A percentile compares a stretch with the other conserved stretches of the same genome.
Evolutionary conservation across 2,113 vertebrate species (phyloP).

Genomic region (Syrmaticus mikado): DNA sequence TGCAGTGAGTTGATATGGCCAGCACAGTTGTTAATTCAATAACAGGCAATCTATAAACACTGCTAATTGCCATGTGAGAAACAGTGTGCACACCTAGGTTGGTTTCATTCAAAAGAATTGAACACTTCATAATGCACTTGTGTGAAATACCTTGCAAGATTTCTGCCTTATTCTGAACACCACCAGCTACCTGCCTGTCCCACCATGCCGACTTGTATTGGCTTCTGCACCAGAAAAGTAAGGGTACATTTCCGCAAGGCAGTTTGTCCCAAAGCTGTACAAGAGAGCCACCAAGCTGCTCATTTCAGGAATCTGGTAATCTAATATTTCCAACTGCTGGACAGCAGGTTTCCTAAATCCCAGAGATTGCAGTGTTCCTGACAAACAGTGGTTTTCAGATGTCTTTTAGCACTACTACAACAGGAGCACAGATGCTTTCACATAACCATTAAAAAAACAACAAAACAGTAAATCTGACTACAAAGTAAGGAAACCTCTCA

Average conservation of each 20-base stretch:
- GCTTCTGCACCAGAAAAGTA: not conserved
- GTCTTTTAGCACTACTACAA: not conserved
- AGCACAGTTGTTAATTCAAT: slow-evolving; percentile 75
- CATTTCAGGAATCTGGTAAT: slow-evolving; percentile 50
- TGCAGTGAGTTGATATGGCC: slow-evolving; percentile 79
- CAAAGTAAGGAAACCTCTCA: not conserved
- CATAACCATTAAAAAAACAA: not conserved
- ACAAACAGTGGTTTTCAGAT: slow-evolving; percentile 16
- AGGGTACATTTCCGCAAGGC: slow-evolving; percentile 36
- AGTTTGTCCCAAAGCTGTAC: slow-evolving; percentile 44
- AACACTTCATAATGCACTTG: not conserved
- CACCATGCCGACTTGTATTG: not conserved
- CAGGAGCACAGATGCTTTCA: not conserved
- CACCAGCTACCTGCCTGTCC: not conserved
- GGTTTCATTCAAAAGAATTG: slow-evolving; percentile 26
- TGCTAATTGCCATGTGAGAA: slow-evolving; percentile 78
- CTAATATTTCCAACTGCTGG: slow-evolving; percentile 21
- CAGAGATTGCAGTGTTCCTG: slow-evolving; percentile 11
- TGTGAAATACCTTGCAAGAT: slow-evolving; percentile 1
- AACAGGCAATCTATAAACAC: slow-evolving; percentile 83
- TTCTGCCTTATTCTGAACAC: slow-evolving; percentile 6
- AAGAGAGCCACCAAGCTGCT: slow-evolving; percentile 31
- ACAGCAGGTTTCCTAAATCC: slow-evolving; percentile 22
- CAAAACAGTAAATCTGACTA: not conserved
- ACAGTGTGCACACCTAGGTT: slow-evolving; percentile 62